phyloP scores from a whole-genome alignment of 2,888 invertebrate genomes.

The Callyntrura sp. region DNA sequence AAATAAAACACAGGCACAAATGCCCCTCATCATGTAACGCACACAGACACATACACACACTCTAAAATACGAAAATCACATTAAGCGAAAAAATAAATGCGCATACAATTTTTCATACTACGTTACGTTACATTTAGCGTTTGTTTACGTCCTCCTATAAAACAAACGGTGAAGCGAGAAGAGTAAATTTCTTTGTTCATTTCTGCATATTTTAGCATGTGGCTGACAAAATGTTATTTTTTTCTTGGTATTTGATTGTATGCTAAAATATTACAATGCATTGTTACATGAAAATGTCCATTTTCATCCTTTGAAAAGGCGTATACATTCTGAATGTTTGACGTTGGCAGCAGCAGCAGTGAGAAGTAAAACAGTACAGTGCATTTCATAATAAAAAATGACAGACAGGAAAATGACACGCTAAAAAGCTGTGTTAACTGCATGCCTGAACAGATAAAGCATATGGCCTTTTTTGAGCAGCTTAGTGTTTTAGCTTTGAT shows the following conservation, averaged over 20 bases:
- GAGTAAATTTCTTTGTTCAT: conserved; percentile 63
- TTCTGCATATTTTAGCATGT: conserved; percentile 69
- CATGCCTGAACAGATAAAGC: conserved; percentile 39
- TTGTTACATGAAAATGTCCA: conserved; percentile 50
- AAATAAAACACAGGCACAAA: neutral
- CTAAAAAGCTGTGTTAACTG: conserved; percentile 63
- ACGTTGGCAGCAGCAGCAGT: neutral
- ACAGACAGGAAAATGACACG: conserved; percentile 73
- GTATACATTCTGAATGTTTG: too few relatives aligned
- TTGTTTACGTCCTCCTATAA: too few relatives aligned
- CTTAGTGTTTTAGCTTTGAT: conserved; percentile 37
- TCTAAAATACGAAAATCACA: too few relatives aligned
- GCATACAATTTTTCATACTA: neutral
- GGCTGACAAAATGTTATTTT: conserved; percentile 35
- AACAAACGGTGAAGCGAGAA: conserved; percentile 12
- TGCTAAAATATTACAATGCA: conserved; percentile 37
- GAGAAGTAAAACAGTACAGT: conserved; percentile 40
- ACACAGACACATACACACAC: too few relatives aligned
- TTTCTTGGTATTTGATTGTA: conserved; percentile 38
- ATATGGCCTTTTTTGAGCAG: conserved; percentile 21
- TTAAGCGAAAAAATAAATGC: neutral
- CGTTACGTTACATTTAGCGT: too few relatives aligned
- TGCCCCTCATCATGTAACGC: too few relatives aligned
- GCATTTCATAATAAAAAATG: conserved; percentile 54
- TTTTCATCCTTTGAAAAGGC: conserved; percentile 48